Evolutionary conservation across 2,113 vertebrate genomes (phyloP).

Genomic region (Salvelinus alpinus): DNA sequence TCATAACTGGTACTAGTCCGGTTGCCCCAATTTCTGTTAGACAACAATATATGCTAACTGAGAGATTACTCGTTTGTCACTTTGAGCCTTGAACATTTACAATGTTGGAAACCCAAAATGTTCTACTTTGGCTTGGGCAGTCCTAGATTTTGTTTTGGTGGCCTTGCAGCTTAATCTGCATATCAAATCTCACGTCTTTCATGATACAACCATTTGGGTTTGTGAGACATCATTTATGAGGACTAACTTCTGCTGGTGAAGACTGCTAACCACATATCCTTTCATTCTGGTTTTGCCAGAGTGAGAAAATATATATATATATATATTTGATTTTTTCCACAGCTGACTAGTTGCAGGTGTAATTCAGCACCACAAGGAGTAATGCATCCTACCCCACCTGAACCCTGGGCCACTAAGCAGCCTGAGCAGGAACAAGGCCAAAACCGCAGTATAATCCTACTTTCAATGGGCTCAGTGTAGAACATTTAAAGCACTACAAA

Average conservation of each 20-base stretch:
- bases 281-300: not conserved
- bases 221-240: not conserved
- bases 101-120: too few relatives aligned
- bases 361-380: slow-evolving; percentile 34
- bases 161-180: too few relatives aligned
- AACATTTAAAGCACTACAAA: too few relatives aligned
- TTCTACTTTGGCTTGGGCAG: too few relatives aligned
- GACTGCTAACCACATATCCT: not conserved
- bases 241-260: not conserved
- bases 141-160: too few relatives aligned
- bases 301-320: not conserved
- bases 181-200: too few relatives aligned
- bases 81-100: too few relatives aligned
- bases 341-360: slow-evolving; percentile 31
- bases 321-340: not conserved
- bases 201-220: too few relatives aligned
- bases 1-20: not conserved
- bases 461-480: slow-evolving; percentile 1
- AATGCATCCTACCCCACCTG: slow-evolving; percentile 38
- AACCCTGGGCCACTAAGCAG: slow-evolving; percentile 24
- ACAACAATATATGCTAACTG: too few relatives aligned
- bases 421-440: not conserved
- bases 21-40: too few relatives aligned
- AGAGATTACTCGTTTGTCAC: too few relatives aligned
- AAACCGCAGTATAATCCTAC: slow-evolving; percentile 22